phyloP scores from a whole-genome alignment of 2,797 vertebrate species.

The Esox lucius region DNA sequence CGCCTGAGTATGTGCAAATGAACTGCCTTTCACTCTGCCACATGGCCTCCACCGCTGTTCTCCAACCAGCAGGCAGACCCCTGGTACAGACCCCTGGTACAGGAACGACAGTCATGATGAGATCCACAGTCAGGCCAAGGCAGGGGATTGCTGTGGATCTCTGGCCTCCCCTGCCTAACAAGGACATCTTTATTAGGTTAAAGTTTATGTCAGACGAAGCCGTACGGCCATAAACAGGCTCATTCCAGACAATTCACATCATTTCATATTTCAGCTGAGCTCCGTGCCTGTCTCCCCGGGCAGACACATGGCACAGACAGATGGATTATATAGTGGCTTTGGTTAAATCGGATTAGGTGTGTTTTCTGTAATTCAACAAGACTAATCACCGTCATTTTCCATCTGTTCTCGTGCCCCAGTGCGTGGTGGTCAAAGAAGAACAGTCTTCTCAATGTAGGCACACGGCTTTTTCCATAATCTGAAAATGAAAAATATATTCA shows the following conservation, averaged over 20 bases:
- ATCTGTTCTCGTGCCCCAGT: slow-evolving; percentile 1
- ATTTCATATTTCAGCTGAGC: slow-evolving; percentile 1
- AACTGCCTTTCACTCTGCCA: slow-evolving; percentile 39
- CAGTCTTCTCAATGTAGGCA: not conserved
- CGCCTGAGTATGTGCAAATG: not conserved
- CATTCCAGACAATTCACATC: slow-evolving; percentile 7
- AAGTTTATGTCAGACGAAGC: slow-evolving; percentile 34
- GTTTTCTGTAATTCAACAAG: not conserved
- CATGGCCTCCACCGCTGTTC: slow-evolving; percentile 60
- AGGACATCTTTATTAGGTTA: slow-evolving; percentile 55
- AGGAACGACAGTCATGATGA: not conserved
- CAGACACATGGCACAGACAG: not conserved
- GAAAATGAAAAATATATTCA: not conserved
- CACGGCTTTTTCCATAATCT: not conserved
- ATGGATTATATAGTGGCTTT: not conserved
- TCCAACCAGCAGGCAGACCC: slow-evolving; percentile 41
- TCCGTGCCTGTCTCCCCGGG: not conserved
- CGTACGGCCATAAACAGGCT: slow-evolving; percentile 28
- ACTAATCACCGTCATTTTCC: slow-evolving; percentile 13
- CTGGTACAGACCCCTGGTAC: not conserved
- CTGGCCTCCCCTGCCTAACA: slow-evolving; percentile 40
- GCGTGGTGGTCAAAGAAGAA: not conserved
- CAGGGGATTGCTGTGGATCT: slow-evolving; percentile 38
- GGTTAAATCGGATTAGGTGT: not conserved
- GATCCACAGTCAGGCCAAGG: slow-evolving; percentile 43